Evolutionary conservation across 2,888 invertebrate genomes (phyloP).

Genomic region (Apamea crenata): DNA sequence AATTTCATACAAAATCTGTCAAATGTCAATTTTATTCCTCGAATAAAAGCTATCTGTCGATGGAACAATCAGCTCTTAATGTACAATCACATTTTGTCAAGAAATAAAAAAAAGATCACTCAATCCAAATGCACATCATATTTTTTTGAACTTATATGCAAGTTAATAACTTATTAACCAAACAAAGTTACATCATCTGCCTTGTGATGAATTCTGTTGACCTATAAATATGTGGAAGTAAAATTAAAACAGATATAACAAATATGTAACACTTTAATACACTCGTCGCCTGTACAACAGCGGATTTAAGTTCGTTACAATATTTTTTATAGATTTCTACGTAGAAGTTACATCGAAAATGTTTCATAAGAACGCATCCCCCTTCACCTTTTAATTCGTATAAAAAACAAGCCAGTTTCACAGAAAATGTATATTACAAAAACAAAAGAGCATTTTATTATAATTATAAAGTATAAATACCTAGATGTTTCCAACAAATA

Average conservation of each 20-base stretch:
- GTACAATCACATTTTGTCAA: too few species aligned
- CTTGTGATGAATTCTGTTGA: too few species aligned
- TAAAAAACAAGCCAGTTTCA: slow-evolving; percentile 48
- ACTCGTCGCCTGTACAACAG: slow-evolving; percentile 82
- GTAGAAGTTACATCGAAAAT: slow-evolving; percentile 74
- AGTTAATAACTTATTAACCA: too few species aligned
- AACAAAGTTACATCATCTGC: too few species aligned
- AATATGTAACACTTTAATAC: slow-evolving; percentile 87
- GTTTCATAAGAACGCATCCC: slow-evolving; percentile 76
- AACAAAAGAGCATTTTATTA: slow-evolving; percentile 8
- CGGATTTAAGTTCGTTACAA: slow-evolving; percentile 80
- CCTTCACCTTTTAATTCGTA: slow-evolving; percentile 72
- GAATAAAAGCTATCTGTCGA: too few species aligned
- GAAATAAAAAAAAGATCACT: too few species aligned
- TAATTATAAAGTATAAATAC: not conserved
- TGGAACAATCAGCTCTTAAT: too few species aligned
- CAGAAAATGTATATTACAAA: slow-evolving; percentile 14
- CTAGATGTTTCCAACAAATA: not conserved
- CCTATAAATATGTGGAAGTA: slow-evolving; percentile 43
- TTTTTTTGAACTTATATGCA: too few species aligned
- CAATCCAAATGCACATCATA: too few species aligned
- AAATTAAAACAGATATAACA: slow-evolving; percentile 72
- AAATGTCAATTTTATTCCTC: too few species aligned
- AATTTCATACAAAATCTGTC: too few species aligned
- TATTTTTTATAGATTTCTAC: slow-evolving; percentile 72